These are phyloP conservation scores for Oxycera nigricornis DNA, from an alignment of 2,888 invertebrate genomes.

Conservation along the genomic window DNA sequence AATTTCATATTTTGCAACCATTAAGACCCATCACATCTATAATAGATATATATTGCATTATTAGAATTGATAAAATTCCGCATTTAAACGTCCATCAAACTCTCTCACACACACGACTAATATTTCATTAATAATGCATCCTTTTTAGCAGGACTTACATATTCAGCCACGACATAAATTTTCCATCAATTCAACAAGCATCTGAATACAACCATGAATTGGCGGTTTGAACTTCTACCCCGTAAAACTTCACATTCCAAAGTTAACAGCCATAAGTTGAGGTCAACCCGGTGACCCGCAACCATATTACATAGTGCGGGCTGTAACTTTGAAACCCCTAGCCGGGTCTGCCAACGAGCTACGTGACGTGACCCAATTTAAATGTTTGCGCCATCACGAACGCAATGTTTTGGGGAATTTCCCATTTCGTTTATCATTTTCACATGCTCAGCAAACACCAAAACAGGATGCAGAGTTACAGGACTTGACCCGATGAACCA, in stretches of 20 bases:
- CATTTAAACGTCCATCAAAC: not conserved
- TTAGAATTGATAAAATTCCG: not conserved
- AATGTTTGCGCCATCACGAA: not conserved
- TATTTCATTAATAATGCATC: not conserved
- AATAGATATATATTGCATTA: not conserved
- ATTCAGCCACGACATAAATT: not conserved
- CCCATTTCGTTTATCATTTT: constrained; percentile 11
- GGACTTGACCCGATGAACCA: constrained; percentile 15
- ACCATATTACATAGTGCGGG: not conserved
- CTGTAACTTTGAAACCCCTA: not conserved
- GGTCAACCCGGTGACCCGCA: not conserved
- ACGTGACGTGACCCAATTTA: constrained; percentile 24
- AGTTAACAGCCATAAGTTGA: not conserved
- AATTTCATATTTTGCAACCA: too few relatives aligned
- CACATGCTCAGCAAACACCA: not conserved
- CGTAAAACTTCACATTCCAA: constrained; percentile 18
- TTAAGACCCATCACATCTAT: too few relatives aligned
- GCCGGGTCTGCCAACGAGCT: not conserved
- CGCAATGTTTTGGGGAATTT: not conserved
- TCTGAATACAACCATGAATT: not conserved
- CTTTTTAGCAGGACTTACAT: not conserved
- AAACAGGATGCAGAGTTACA: constrained; percentile 13
- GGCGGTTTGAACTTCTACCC: constrained; percentile 26
- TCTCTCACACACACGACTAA: not conserved
- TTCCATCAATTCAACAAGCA: constrained; percentile 13